Conservation (phyloP, 2,797 vertebrate species). For the Coranthus polyacanthus region DNA sequence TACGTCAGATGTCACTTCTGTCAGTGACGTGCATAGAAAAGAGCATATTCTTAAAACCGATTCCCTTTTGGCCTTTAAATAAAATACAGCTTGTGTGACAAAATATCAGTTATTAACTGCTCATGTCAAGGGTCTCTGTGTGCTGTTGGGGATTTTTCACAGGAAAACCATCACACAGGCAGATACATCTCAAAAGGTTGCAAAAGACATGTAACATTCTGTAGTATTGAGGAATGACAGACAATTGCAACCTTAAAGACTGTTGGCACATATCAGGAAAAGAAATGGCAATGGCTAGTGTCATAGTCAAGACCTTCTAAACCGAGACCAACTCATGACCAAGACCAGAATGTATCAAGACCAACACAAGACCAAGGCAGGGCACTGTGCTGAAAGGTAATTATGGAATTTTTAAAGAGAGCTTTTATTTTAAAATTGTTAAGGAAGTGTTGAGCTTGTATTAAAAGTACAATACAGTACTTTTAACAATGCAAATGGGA, state of each 20-base stretch:
- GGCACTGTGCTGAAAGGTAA: too few relatives aligned
- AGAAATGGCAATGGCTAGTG: too few relatives aligned
- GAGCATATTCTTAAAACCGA: conserved; percentile 6
- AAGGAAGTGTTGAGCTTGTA: too few relatives aligned
- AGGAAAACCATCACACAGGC: not conserved
- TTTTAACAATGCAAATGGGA: too few relatives aligned
- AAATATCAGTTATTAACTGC: conserved; percentile 8
- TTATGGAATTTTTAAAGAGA: too few relatives aligned
- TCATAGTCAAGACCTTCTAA: too few relatives aligned
- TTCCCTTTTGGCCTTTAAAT: conserved; percentile 24
- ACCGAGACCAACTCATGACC: too few relatives aligned
- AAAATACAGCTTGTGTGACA: conserved; percentile 21
- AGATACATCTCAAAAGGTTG: not conserved
- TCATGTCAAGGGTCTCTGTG: not conserved
- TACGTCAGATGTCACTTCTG: conserved; percentile 6
- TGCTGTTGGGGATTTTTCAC: conserved; percentile 3
- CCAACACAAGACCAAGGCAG: too few relatives aligned
- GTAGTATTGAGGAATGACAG: not conserved
- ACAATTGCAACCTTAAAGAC: not conserved
- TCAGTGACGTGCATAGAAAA: conserved; percentile 4
- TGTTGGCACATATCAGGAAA: too few relatives aligned
- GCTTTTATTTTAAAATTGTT: too few relatives aligned
- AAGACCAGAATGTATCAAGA: too few relatives aligned
- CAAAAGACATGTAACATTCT: not conserved
- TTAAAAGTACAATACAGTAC: too few relatives aligned